These are phyloP conservation scores for Ciconia boyciana DNA, from an alignment of 2,113 vertebrate genomes.

Conservation along the genomic window DNA sequence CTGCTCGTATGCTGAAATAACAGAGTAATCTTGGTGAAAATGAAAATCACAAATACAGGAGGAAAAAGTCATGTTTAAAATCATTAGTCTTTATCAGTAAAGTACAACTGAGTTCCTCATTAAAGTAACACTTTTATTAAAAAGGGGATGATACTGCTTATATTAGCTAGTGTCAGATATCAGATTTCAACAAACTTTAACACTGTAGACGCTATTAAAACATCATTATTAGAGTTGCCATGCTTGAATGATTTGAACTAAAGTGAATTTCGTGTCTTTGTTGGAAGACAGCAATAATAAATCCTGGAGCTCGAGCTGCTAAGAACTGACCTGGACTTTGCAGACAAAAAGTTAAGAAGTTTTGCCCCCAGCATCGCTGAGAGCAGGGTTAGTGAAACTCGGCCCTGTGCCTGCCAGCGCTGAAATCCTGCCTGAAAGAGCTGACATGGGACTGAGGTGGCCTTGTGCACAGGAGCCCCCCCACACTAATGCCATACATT, in stretches of 20 bases:
- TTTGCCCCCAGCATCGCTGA: neutral
- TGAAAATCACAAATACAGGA: slow-evolving; percentile 75
- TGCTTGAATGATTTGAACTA: slow-evolving; percentile 71
- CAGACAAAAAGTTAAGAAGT: neutral
- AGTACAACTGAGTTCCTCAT: slow-evolving; percentile 73
- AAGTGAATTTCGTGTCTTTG: slow-evolving; percentile 70
- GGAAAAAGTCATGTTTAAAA: slow-evolving; percentile 71
- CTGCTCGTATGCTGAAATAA: slow-evolving; percentile 68
- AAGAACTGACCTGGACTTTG: slow-evolving; percentile 21
- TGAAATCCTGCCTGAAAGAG: neutral
- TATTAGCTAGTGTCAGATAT: slow-evolving; percentile 75
- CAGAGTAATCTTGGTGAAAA: slow-evolving; percentile 68
- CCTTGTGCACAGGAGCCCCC: neutral
- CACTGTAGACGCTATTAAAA: slow-evolving; percentile 77
- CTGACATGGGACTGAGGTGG: neutral
- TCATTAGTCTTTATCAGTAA: slow-evolving; percentile 77
- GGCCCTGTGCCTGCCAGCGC: neutral
- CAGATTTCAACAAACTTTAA: slow-evolving; percentile 78
- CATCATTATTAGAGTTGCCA: slow-evolving; percentile 79
- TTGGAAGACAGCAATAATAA: slow-evolving; percentile 72
- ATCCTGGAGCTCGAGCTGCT: slow-evolving; percentile 54
- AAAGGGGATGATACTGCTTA: slow-evolving; percentile 73
- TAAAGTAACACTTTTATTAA: slow-evolving; percentile 78
- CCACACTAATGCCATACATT: accelerated
- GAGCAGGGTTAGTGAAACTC: neutral